Percentiles rank a stretch among this genome's conserved stretches.
phyloP scores from a whole-genome alignment of 2,113 vertebrate species.

The Propithecus coquereli region DNA sequence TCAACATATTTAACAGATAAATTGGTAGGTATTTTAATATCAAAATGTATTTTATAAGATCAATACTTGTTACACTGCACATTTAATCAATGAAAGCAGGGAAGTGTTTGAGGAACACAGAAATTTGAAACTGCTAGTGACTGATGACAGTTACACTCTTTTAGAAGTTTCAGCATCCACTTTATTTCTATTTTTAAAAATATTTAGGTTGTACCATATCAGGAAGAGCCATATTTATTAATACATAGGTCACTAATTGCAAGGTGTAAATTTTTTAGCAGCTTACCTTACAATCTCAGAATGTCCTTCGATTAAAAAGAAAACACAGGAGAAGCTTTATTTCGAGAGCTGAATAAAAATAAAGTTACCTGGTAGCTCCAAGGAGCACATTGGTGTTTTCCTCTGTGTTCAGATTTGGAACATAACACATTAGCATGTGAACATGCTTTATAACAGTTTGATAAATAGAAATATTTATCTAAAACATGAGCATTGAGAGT shows the following conservation, averaged over 20 bases:
- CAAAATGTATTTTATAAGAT: neutral
- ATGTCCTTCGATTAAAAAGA: neutral
- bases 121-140: neutral
- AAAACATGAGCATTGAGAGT: neutral
- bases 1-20: neutral
- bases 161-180: neutral
- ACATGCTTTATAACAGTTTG: neutral
- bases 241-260: neutral
- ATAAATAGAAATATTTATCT: neutral
- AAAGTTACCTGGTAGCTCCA: neutral
- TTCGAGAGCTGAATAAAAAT: neutral
- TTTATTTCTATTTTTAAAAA: neutral
- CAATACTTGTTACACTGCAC: neutral
- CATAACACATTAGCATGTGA: neutral
- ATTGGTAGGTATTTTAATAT: slow-evolving; percentile 7
- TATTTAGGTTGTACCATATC: neutral
- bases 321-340: neutral
- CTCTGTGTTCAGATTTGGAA: neutral
- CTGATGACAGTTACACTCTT: neutral
- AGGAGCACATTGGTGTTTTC: neutral
- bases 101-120: neutral
- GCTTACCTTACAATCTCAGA: neutral
- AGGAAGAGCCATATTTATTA: neutral
- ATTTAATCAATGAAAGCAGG: neutral
- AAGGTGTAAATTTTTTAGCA: neutral